These are phyloP conservation scores for Gambelia wislizenii DNA, from an alignment of 2,797 vertebrate species.

Conservation along the genomic window DNA sequence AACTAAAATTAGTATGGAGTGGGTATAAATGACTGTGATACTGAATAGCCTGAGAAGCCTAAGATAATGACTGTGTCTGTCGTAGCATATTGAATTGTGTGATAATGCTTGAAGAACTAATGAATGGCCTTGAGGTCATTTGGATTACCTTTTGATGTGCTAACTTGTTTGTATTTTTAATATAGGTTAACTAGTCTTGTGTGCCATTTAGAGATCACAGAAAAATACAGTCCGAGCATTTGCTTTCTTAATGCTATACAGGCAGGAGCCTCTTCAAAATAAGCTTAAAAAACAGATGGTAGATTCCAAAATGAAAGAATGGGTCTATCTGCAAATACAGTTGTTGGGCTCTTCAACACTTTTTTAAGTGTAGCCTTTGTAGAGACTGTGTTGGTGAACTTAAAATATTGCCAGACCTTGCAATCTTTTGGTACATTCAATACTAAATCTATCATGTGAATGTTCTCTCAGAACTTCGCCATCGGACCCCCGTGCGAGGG, in stretches of 20 bases:
- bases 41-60: neutral
- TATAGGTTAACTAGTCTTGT: neutral
- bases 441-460: constrained; percentile 48
- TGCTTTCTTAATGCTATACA: neutral
- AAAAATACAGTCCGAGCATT: neutral
- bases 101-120: constrained; percentile 3
- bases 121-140: neutral
- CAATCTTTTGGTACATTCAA: constrained; percentile 33
- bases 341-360: neutral
- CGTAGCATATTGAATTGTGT: neutral
- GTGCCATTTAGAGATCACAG: neutral
- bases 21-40: neutral
- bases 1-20: neutral
- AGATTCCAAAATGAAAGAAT: too few relatives aligned
- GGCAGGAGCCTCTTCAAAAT: neutral
- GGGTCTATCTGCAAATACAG: neutral
- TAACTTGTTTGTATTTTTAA: neutral
- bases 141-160: neutral
- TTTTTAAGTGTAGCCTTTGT: neutral
- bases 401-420: constrained; percentile 9
- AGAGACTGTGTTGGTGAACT: constrained; percentile 22
- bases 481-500: constrained; percentile 88
- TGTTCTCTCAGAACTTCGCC: constrained; percentile 89
- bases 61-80: neutral
- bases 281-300: neutral